Base-by-base conservation (phyloP, 2,888 invertebrate genomes). In the Poecilus cupreus region DNA sequence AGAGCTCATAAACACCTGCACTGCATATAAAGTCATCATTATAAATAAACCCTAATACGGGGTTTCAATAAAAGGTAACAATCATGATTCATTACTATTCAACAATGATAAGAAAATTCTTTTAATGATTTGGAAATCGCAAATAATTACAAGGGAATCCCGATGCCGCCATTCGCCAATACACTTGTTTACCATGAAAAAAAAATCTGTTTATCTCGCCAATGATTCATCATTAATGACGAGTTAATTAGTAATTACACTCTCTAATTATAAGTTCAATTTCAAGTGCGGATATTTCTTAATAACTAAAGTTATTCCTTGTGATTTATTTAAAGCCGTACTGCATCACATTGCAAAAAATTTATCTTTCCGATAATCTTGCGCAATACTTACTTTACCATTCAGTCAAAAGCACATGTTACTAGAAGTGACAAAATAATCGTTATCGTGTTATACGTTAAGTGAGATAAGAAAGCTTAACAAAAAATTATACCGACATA, bases 211-310 rank as follows among this genome's bases (percentile, higher is more conserved):
- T 60, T 60, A 60, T 24, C 60, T 26, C 24, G 13, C 4, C 46
- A 49, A 74, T 74, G 74, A 74, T 46, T 74, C 43, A 74, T 74
- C 49, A 74, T 26, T 26, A 74, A 74, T 46, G 43, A 74, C 49
- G 20, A 37, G 70, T 46, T 49, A 49, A 22, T 22, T 46, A 32
- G n/a, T 46, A 74, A 74, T 74, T 74, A 74, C 46, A 68, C 18
- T 32, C 22, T 74, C 10, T 74, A 74, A 74, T 74, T 74, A 74
- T 16, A 74, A 20, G 43, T 39, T 43, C 60, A 60, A 60, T 60
- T 26, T 60, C 26, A 60, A 60, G 26, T 60, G 60, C 24, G 24
- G 26, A 60, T 60, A 60, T 60, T 60, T 60, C 26, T 60, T 54
- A 54, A 54, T 54, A 54, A 54, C 22, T 54, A 54, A 10, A 54